Evolutionary conservation across 1,140 invertebrate genomes (phyloP).

Genomic region (Manduca sexta): DNA sequence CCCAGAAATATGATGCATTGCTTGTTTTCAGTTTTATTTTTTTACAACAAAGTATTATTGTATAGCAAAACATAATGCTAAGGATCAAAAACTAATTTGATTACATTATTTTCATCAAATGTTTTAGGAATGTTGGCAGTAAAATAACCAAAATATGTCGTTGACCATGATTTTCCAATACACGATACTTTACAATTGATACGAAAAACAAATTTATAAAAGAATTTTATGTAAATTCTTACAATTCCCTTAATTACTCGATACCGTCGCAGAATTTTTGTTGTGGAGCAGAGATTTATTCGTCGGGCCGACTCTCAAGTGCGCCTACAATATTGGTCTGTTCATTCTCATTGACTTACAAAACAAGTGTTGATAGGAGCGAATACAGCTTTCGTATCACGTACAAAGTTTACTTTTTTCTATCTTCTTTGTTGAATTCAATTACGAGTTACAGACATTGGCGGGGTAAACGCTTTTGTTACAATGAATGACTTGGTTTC

Average conservation of each 20-base stretch:
- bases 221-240: no score
- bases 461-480: conserved; percentile 23
- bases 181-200: no score
- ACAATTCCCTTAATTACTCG: conserved; percentile 9
- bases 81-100: no score
- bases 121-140: no score
- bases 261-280: conserved; percentile 9
- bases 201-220: no score
- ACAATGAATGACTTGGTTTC: conserved; percentile 19
- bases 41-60: no score
- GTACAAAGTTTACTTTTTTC: conserved; percentile 42
- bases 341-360: conserved; percentile 38
- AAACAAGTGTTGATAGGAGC: conserved; percentile 32
- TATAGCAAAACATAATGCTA: no score
- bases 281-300: conserved; percentile 11
- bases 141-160: no score
- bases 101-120: no score
- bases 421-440: conserved; percentile 44
- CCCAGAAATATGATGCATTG: no score
- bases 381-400: conserved; percentile 33
- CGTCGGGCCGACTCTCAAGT: conserved; percentile 8
- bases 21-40: no score
- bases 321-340: conserved; percentile 9
- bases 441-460: conserved; percentile 30
- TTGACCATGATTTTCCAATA: no score